phyloP scores from a whole-genome alignment of 2,113 vertebrate genomes.

The Rallus limicola region DNA sequence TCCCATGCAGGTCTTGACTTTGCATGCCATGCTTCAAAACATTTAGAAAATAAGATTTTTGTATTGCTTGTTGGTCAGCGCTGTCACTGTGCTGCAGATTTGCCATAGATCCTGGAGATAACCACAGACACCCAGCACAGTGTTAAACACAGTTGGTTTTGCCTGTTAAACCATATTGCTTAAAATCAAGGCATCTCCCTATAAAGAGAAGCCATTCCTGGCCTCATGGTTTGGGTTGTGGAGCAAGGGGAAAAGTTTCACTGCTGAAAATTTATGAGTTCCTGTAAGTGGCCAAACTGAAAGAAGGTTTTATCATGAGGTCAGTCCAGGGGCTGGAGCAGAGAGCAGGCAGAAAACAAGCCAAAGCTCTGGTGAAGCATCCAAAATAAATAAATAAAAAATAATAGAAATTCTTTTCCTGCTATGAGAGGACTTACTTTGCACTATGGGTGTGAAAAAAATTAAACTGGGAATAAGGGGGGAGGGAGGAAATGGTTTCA shows the following conservation, averaged over 20 bases:
- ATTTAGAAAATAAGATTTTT: neutral
- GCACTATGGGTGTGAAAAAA: neutral
- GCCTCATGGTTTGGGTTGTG: neutral
- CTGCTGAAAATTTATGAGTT: constrained; percentile 22
- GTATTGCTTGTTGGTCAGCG: neutral
- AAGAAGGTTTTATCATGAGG: constrained; percentile 4
- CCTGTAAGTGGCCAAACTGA: neutral
- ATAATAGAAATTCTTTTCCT: neutral
- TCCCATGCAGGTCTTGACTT: neutral
- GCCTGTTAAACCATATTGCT: neutral
- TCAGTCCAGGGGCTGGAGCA: neutral
- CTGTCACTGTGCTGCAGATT: neutral
- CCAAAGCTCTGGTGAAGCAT: neutral
- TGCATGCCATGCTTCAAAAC: neutral
- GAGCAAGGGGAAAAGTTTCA: neutral
- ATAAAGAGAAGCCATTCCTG: neutral
- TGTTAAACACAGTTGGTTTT: neutral
- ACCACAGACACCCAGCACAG: neutral
- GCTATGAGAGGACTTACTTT: neutral
- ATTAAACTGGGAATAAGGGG: neutral
- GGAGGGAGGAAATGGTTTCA: neutral
- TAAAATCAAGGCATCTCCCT: neutral
- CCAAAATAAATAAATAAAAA: neutral
- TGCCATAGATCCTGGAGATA: neutral
- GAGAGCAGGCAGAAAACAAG: neutral